Percentiles rank a stretch among this genome's conserved stretches.
phyloP scores from a whole-genome alignment of 2,888 invertebrate species.

The Furcula furcula region DNA sequence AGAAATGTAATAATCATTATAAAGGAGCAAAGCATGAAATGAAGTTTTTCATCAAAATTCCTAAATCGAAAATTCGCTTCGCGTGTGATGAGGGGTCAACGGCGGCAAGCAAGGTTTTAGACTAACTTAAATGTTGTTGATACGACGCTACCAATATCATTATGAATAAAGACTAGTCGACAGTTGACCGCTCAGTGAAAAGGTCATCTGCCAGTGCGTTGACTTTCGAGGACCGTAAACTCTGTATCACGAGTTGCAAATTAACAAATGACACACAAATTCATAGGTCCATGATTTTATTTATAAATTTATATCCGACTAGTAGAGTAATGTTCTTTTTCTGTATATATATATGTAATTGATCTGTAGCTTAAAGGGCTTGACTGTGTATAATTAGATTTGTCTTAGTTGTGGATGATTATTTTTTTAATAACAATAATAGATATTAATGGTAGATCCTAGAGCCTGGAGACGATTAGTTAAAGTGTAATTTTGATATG shows the following conservation, averaged over 20 bases:
- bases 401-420: too few species aligned
- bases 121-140: conserved; percentile 18
- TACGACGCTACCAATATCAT: conserved; percentile 15
- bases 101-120: conserved; percentile 6
- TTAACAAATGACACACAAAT: conserved; percentile 5
- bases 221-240: conserved; percentile 29
- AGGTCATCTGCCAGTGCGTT: conserved; percentile 34
- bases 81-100: conserved; percentile 6
- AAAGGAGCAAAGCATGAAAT: conserved; percentile 13
- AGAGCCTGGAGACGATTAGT: too few species aligned
- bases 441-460: too few species aligned
- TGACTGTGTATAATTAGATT: too few species aligned
- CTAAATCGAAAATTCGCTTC: conserved; percentile 12
- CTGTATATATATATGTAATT: too few species aligned
- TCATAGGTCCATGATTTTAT: too few species aligned
- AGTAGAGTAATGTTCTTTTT: too few species aligned
- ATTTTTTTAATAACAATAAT: too few species aligned
- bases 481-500: too few species aligned
- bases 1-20: too few species aligned
- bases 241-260: conserved; percentile 11
- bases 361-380: too few species aligned
- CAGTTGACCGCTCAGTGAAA: conserved; percentile 21
- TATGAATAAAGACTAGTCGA: conserved; percentile 18
- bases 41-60: conserved; percentile 20
- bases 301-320: too few species aligned